phyloP scores from a whole-genome alignment of 1,140 invertebrate species.

The Hermetia illucens region DNA sequence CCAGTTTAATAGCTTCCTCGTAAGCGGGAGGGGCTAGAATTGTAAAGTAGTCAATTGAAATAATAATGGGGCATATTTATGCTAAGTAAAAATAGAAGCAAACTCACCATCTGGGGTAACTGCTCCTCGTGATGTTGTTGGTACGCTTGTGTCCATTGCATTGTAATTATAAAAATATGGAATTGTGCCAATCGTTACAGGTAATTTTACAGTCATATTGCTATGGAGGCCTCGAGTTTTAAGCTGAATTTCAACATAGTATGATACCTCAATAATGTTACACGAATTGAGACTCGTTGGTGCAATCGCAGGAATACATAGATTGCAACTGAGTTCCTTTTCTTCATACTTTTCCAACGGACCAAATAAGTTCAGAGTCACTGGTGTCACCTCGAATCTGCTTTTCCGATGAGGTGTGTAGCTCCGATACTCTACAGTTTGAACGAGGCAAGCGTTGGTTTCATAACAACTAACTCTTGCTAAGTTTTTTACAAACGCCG shows the following conservation, averaged over 20 bases:
- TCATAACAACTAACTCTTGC: constrained; percentile 36
- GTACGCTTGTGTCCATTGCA: too few relatives aligned
- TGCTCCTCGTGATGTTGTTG: too few relatives aligned
- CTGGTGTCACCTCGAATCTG: constrained; percentile 39
- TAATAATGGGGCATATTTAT: too few relatives aligned
- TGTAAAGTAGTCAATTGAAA: too few relatives aligned
- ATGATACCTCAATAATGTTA: constrained; percentile 52
- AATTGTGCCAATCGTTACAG: constrained; percentile 41
- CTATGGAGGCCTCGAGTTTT: constrained; percentile 32
- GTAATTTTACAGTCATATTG: constrained; percentile 35
- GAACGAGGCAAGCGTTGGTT: constrained; percentile 36
- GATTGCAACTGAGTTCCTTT: constrained; percentile 25
- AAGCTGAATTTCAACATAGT: constrained; percentile 45
- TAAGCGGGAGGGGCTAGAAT: too few relatives aligned
- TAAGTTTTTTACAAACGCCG: constrained; percentile 28
- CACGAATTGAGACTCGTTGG: constrained; percentile 55
- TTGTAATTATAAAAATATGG: too few relatives aligned
- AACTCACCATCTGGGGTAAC: too few relatives aligned
- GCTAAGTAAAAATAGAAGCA: too few relatives aligned
- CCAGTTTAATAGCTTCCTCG: too few relatives aligned
- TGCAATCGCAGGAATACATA: constrained; percentile 51
- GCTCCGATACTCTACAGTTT: constrained; percentile 29
- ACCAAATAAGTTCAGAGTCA: constrained; percentile 37
- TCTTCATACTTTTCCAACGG: constrained; percentile 35
- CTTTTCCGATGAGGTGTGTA: constrained; percentile 41